Base-by-base conservation (phyloP, 2,113 vertebrate species). In the Gnathonemus longibarbis region DNA sequence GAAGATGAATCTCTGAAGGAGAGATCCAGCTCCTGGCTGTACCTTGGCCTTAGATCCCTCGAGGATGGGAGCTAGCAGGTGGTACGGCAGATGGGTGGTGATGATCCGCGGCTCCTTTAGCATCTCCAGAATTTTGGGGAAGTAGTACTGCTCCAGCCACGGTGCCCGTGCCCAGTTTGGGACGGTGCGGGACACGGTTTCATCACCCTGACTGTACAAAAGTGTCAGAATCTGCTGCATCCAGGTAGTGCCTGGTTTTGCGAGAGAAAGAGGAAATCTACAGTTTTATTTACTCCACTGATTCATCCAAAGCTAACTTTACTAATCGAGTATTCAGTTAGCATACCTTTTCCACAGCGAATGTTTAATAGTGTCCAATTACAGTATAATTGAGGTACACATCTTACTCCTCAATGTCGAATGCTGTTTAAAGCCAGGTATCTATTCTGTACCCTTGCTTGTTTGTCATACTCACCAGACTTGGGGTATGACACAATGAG, bases 221-320 rank as follows among this genome's bases (percentile, higher is more conserved):
- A 98, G 93, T 0, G 95, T 96, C 92, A 98, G 92, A 17, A 97
- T 95, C 93, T 98, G 95, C 93, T 98, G 97, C 96, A 97, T 96
- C 98, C 98, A 98, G 0, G 97, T 97, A 77, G 97, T 98, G 17
- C 97, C 97, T 98, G 42, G 45, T 7, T 42, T 5, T 21, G 27
- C 66, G 27, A 5, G 13, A 0, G 4, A 90, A 66, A 15, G 2
- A 5, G 35, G 88, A 4, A 19, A 80, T 80, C 4, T 39, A 19
- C 70, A 7, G 49, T 35, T 87, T 35, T 6, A 50, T 46, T 48
- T 50, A 24, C 2, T 31, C 10, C 10, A n/a, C n/a, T 46, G 24
- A 31, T 86, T 48, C 86, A 52, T 31, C 13, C 49, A 8, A 46
- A 27, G 8, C 84, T n/a, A 84, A 56, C 50, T 52, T 52, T 21